A percentile compares a stretch with the other conserved stretches of the same genome.
These are phyloP conservation scores for Agrochola macilenta DNA, from an alignment of 2,888 invertebrate genomes.

Conservation along the genomic window DNA sequence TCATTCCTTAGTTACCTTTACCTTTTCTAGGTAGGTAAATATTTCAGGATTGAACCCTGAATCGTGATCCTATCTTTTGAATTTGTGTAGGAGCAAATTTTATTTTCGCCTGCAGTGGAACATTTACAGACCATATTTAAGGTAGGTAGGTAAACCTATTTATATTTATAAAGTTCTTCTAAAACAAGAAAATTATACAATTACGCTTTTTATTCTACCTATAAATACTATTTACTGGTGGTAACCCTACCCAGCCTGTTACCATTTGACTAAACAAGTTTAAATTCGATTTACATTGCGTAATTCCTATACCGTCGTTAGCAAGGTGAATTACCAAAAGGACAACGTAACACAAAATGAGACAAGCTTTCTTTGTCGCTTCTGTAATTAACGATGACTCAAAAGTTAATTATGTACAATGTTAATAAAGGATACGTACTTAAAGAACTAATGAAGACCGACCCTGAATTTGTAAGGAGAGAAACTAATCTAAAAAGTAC, in stretches of 20 bases:
- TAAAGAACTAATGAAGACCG: constrained; percentile 20
- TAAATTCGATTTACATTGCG: constrained; percentile 38
- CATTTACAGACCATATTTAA: neutral
- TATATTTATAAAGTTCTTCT: neutral
- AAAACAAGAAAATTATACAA: constrained; percentile 3
- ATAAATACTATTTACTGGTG: constrained; percentile 1
- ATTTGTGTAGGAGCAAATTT: neutral
- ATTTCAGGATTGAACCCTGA: neutral
- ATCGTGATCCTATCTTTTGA: too few species aligned
- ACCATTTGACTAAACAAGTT: constrained; percentile 35
- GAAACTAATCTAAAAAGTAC: constrained; percentile 11
- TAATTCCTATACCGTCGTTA: constrained; percentile 16
- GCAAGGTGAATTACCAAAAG: constrained; percentile 20
- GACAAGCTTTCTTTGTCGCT: constrained; percentile 28
- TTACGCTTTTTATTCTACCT: neutral
- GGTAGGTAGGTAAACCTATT: neutral
- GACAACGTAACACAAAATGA: constrained; percentile 35
- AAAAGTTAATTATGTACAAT: constrained; percentile 39
- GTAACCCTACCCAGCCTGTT: constrained; percentile 37
- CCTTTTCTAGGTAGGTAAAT: neutral
- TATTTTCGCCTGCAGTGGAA: neutral
- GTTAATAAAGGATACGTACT: constrained; percentile 23
- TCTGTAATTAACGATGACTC: constrained; percentile 40
- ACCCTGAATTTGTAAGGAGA: constrained; percentile 31
- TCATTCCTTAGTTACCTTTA: too few species aligned